Percentiles rank a stretch among this genome's conserved stretches.
phyloP scores from a whole-genome alignment of 2,113 vertebrate species.

The Carassius auratus region DNA sequence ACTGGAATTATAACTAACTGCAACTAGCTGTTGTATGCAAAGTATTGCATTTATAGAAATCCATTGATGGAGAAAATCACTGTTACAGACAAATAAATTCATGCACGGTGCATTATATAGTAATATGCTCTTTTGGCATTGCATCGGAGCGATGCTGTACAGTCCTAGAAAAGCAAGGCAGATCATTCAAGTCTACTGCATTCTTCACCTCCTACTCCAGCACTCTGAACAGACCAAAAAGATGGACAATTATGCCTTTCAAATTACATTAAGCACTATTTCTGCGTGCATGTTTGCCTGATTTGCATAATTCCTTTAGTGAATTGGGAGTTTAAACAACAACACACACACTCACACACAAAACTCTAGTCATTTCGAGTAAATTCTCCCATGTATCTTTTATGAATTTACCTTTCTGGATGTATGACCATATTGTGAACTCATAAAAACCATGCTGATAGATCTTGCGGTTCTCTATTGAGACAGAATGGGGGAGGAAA shows the following conservation, averaged over 20 bases:
- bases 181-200: conserved; percentile 1
- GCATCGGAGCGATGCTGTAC: not conserved
- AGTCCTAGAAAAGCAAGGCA: not conserved
- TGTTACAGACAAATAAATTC: not conserved
- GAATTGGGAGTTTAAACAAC: not conserved
- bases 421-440: not conserved
- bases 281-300: not conserved
- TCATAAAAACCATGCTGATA: not conserved
- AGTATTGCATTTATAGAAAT: not conserved
- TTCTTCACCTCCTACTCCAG: conserved; percentile 8
- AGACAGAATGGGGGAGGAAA: conserved; percentile 1
- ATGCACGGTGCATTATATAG: not conserved
- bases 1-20: not conserved
- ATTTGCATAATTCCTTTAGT: conserved; percentile 16
- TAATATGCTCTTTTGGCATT: conserved; percentile 1
- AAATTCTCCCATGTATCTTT: conserved; percentile 7
- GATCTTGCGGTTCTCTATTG: not conserved
- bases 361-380: not conserved
- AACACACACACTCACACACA: not conserved
- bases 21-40: not conserved
- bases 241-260: not conserved
- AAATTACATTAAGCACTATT: conserved; percentile 1
- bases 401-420: not conserved
- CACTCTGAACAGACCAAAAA: not conserved
- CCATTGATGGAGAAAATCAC: not conserved